Conservation (phyloP, 2,797 vertebrate species). For the Galago senegalensis region DNA sequence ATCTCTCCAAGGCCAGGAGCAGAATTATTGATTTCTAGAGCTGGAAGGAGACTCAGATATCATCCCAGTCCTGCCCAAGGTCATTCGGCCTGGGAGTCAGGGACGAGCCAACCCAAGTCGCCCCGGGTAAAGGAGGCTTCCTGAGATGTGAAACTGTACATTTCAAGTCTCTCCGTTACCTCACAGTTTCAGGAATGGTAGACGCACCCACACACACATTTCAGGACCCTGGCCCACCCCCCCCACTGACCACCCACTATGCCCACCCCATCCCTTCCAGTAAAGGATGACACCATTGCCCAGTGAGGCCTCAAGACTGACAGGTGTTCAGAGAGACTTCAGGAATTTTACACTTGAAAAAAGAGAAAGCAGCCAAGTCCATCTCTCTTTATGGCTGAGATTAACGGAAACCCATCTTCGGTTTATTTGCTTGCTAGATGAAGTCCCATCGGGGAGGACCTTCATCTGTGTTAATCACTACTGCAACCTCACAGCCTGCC, state of each 20-base stretch:
- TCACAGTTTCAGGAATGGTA: not conserved
- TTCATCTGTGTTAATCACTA: not conserved
- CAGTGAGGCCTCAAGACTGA: not conserved
- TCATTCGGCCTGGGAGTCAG: not conserved
- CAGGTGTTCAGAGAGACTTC: not conserved
- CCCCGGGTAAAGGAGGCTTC: not conserved
- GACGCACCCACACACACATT: not conserved
- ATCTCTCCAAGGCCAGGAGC: constrained; percentile 26
- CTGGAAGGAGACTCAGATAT: not conserved
- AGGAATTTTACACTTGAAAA: not conserved
- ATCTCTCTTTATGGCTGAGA: not conserved
- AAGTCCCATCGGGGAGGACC: not conserved
- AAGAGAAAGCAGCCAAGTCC: not conserved
- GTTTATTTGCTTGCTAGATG: not conserved
- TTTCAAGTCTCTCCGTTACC: not conserved
- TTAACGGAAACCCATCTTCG: not conserved
- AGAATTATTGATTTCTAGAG: not conserved
- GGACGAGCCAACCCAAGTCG: not conserved
- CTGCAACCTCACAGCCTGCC: not conserved
- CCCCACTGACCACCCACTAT: too few relatives aligned
- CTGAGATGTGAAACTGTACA: not conserved
- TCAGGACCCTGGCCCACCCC: not conserved
- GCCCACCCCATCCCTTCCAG: not conserved
- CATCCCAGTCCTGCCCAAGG: not conserved
- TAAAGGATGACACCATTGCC: not conserved